Percentiles rank a stretch among this genome's conserved stretches.
These are phyloP conservation scores for Lipophrys pholis DNA, from an alignment of 2,113 vertebrate species.

Conservation along the genomic window DNA sequence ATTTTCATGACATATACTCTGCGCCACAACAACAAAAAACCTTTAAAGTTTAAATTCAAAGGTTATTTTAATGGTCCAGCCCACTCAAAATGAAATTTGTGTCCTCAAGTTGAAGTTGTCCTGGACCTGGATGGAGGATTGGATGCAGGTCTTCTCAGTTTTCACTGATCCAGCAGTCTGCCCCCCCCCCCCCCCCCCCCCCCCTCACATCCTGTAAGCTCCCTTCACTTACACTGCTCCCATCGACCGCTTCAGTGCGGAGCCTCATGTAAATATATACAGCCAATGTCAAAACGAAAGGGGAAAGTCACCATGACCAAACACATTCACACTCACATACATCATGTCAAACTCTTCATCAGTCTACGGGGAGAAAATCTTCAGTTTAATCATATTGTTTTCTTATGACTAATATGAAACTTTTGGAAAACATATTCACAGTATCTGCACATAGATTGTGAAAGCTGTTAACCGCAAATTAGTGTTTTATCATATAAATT, in stretches of 20 bases:
- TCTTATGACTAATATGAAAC: no score
- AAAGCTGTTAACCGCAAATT: no score
- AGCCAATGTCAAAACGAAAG: conserved; percentile 61
- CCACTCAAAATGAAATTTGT: conserved; percentile 1
- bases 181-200: conserved; percentile 16
- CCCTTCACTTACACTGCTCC: conserved; percentile 47
- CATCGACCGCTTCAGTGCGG: conserved; percentile 58
- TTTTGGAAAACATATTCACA: no score
- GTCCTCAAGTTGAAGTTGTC: conserved; percentile 5
- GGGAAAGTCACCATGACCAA: conserved; percentile 5
- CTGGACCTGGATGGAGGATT: not conserved
- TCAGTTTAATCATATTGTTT: no score
- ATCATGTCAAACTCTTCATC: no score
- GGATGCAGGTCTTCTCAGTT: conserved; percentile 60
- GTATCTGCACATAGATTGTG: no score
- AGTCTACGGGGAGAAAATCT: no score
- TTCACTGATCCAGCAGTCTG: conserved; percentile 78
- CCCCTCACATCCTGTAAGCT: conserved; percentile 54
- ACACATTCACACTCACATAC: not conserved
- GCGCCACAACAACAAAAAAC: no score
- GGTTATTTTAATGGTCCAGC: no score
- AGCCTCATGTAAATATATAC: not conserved
- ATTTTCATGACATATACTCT: no score
- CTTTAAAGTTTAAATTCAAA: no score
- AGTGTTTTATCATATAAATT: no score